Conservation (phyloP, 2,888 invertebrate species). For the Andrena marginata region DNA sequence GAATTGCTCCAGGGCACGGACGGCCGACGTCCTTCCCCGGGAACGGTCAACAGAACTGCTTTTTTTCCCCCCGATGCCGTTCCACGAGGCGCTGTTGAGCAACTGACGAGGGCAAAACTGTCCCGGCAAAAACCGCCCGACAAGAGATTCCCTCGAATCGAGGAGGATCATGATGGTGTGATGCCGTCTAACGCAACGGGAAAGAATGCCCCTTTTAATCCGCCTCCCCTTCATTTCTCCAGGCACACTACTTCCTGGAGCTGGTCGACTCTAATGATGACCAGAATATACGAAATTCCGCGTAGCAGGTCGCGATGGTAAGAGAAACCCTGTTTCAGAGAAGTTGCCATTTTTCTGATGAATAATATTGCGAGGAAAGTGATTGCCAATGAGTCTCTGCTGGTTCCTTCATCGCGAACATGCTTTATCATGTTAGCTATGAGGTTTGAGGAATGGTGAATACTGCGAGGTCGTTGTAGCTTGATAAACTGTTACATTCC, state of each 20-base stretch:
- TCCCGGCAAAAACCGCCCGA: slow-evolving; percentile 41
- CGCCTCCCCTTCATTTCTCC: slow-evolving; percentile 4
- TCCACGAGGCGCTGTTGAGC: slow-evolving; percentile 43
- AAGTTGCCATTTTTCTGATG: too few relatives aligned
- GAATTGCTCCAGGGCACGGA: slow-evolving; percentile 10
- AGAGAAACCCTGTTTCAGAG: too few relatives aligned
- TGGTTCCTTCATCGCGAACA: neutral
- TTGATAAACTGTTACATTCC: neutral
- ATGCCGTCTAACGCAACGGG: slow-evolving; percentile 25
- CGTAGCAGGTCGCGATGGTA: too few relatives aligned
- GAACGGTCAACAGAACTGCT: slow-evolving; percentile 20
- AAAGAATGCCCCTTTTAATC: slow-evolving; percentile 26
- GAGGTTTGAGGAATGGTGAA: neutral
- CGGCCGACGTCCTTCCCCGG: slow-evolving; percentile 16
- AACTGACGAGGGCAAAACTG: slow-evolving; percentile 50
- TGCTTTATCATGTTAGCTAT: neutral
- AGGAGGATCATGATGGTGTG: slow-evolving; percentile 30
- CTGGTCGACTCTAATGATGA: neutral
- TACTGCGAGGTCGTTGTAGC: neutral
- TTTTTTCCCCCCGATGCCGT: slow-evolving; percentile 23
- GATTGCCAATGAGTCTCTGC: neutral
- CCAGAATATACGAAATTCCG: too few relatives aligned
- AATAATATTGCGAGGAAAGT: neutral
- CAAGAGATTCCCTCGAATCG: slow-evolving; percentile 36
- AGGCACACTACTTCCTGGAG: slow-evolving; percentile 20